These are phyloP conservation scores for Ceratitis capitata DNA, from an alignment of 1,140 invertebrate genomes.

Conservation along the genomic window DNA sequence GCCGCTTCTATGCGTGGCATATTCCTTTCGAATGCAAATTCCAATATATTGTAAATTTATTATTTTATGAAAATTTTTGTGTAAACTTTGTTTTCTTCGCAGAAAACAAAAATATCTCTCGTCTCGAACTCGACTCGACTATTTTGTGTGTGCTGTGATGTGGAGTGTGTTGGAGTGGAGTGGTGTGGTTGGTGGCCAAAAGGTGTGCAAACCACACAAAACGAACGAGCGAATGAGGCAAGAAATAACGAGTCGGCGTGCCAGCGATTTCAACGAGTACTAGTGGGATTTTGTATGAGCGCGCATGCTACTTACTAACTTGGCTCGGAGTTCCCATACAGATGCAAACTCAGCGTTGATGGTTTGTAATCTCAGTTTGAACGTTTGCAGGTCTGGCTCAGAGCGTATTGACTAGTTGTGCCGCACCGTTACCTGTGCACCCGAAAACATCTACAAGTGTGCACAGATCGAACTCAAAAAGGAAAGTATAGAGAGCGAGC, in stretches of 20 bases:
- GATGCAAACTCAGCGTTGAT: not conserved
- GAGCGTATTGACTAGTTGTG: not conserved
- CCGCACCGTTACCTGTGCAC: not conserved
- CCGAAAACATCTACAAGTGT: not conserved
- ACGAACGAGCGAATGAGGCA: constrained; percentile 34
- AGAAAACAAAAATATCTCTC: constrained; percentile 18
- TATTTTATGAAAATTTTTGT: constrained; percentile 1
- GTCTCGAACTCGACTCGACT: constrained; percentile 20
- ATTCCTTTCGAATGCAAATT: not conserved
- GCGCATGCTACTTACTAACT: too few relatives aligned
- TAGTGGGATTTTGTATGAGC: not conserved
- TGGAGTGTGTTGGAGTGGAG: constrained; percentile 32
- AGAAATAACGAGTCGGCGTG: not conserved
- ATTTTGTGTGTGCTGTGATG: constrained; percentile 37
- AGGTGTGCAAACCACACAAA: constrained; percentile 35
- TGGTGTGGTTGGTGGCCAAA: constrained; percentile 25
- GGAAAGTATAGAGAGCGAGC: not conserved
- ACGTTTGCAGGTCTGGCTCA: not conserved
- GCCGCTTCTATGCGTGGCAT: not conserved
- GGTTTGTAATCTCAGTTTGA: not conserved
- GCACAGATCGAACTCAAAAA: not conserved
- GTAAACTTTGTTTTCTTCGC: not conserved
- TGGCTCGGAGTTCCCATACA: not conserved
- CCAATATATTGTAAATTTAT: not conserved
- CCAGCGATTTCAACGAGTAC: not conserved